These are phyloP conservation scores for Heliconius charithonia DNA, from an alignment of 2,888 invertebrate species.

Conservation along the genomic window DNA sequence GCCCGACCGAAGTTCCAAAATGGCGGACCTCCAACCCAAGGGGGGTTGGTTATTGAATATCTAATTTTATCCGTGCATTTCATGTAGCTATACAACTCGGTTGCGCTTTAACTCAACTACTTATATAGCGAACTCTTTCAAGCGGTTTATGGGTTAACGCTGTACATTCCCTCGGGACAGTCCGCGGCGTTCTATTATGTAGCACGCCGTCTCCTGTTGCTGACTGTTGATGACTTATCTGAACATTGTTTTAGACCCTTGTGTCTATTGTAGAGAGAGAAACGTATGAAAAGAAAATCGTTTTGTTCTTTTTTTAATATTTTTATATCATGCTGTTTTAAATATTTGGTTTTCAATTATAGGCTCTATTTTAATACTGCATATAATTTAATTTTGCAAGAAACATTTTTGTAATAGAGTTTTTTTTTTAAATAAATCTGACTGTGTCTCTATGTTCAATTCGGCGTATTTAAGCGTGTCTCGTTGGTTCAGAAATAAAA, in stretches of 20 bases:
- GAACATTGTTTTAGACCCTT: conserved; percentile 11
- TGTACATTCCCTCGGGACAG: conserved; percentile 40
- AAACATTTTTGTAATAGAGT: background rate
- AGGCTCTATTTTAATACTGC: background rate
- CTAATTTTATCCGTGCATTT: conserved; percentile 81
- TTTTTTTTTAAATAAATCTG: background rate
- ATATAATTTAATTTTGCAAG: background rate
- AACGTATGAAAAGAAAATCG: background rate
- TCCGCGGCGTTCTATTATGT: conserved; percentile 40
- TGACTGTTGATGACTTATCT: conserved; percentile 27
- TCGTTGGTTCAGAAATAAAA: conserved; percentile 4
- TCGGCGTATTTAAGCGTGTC: no score
- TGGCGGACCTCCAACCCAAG: conserved; percentile 75
- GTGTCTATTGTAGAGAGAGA: conserved; percentile 9
- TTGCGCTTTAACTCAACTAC: conserved; percentile 56
- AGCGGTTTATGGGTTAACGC: conserved; percentile 45
- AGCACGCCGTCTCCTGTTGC: conserved; percentile 41
- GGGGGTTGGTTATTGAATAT: conserved; percentile 75
- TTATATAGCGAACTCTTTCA: conserved; percentile 45
- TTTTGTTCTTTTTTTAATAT: background rate
- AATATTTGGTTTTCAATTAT: background rate
- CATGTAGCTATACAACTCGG: conserved; percentile 62
- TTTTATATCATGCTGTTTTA: background rate
- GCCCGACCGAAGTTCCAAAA: conserved; percentile 72
- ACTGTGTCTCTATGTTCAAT: background rate